Conservation (phyloP, 2,113 vertebrate genomes). For the Poecilia latipinna region DNA sequence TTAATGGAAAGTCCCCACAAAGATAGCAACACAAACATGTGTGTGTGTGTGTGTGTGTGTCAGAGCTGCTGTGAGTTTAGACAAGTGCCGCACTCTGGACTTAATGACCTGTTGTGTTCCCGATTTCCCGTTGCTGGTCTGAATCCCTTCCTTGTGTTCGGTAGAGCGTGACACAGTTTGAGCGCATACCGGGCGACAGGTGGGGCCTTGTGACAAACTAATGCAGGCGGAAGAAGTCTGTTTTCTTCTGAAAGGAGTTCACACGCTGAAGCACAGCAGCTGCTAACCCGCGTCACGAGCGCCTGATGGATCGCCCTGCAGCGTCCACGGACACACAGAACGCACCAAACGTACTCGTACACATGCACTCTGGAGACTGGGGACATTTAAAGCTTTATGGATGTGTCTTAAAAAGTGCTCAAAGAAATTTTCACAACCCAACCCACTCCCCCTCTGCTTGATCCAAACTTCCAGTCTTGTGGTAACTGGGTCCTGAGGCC, state of each 20-base stretch:
- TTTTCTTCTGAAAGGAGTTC: constrained; percentile 33
- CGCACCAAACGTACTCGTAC: not conserved
- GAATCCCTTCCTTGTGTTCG: constrained; percentile 37
- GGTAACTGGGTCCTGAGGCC: constrained; percentile 48
- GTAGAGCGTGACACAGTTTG: constrained; percentile 39
- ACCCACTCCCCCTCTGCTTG: constrained; percentile 11
- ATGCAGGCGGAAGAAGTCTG: constrained; percentile 49
- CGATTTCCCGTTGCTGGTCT: constrained; percentile 40
- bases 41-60: not conserved
- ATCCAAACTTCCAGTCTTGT: constrained; percentile 39
- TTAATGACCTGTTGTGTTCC: constrained; percentile 46
- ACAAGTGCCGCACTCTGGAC: constrained; percentile 45
- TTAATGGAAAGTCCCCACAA: no score
- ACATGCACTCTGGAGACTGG: not conserved
- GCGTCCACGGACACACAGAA: not conserved
- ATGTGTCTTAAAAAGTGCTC: constrained; percentile 3
- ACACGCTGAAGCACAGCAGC: constrained; percentile 30
- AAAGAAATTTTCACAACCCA: constrained; percentile 5
- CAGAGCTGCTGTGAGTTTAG: constrained; percentile 5
- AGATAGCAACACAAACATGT: no score
- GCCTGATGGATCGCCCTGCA: constrained; percentile 20
- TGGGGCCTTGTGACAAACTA: constrained; percentile 42
- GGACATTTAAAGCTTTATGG: not conserved
- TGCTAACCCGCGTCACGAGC: constrained; percentile 18
- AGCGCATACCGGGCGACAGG: constrained; percentile 44